phyloP scores from a whole-genome alignment of 2,797 vertebrate genomes.

The Gallinago solitaria region DNA sequence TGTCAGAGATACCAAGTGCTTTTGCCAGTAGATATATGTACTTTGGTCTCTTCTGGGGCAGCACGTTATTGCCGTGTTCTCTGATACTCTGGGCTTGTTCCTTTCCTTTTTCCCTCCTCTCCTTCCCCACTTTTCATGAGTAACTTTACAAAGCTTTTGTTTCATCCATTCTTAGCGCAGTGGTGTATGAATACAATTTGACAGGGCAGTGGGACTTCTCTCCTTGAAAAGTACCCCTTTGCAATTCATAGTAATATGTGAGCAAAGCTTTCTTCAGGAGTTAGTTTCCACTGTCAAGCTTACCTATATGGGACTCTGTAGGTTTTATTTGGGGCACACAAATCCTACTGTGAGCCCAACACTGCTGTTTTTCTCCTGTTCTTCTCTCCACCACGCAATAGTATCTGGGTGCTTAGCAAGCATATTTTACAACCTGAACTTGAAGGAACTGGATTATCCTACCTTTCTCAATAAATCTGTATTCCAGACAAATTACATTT shows the following conservation, averaged over 20 bases:
- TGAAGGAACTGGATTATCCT: not conserved
- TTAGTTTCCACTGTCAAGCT: not conserved
- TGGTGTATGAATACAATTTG: not conserved
- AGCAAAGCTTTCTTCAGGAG: not conserved
- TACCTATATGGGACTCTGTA: not conserved
- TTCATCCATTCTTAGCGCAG: not conserved
- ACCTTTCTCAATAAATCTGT: not conserved
- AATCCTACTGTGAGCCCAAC: not conserved
- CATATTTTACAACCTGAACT: not conserved
- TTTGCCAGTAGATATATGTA: accelerated
- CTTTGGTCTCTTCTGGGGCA: not conserved
- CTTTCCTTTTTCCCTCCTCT: not conserved
- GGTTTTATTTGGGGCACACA: not conserved
- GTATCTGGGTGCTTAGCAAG: not conserved
- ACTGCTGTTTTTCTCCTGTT: not conserved
- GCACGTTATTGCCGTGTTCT: not conserved
- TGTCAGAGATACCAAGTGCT: not conserved
- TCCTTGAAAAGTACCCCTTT: not conserved
- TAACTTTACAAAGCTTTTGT: not conserved
- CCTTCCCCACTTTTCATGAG: not conserved
- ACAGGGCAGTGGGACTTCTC: not conserved
- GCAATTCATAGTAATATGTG: not conserved
- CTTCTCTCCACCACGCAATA: not conserved
- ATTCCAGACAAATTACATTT: not conserved
- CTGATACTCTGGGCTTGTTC: not conserved